Evolutionary conservation across 2,113 vertebrate genomes (phyloP).

Genomic region (Labeo catla): DNA sequence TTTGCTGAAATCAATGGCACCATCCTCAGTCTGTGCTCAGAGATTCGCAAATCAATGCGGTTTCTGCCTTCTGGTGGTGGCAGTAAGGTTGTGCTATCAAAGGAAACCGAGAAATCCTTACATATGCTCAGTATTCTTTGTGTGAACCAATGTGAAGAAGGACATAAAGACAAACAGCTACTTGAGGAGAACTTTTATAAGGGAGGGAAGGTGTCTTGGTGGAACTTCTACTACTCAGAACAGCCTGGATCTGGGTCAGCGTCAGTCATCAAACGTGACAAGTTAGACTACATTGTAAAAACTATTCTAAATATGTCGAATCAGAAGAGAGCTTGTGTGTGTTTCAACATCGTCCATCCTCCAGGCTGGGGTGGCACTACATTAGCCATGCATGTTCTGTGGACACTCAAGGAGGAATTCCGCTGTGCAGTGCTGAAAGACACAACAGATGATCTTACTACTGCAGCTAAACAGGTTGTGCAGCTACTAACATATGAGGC

Average conservation of each 20-base stretch:
- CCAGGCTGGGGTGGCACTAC: constrained; percentile 85
- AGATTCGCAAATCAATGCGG: constrained; percentile 70
- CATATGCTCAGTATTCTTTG: constrained; percentile 80
- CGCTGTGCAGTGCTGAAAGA: constrained; percentile 81
- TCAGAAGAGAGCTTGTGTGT: constrained; percentile 66
- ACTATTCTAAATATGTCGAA: constrained; percentile 58
- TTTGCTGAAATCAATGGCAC: constrained; percentile 81
- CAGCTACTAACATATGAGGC: constrained; percentile 72
- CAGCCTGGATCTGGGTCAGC: constrained; percentile 68
- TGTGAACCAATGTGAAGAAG: constrained; percentile 83
- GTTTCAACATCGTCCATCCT: constrained; percentile 79
- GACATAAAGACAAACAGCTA: constrained; percentile 71
- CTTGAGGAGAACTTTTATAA: constrained; percentile 81
- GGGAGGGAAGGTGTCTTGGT: constrained; percentile 82
- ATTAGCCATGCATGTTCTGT: constrained; percentile 82
- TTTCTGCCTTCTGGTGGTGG: constrained; percentile 75
- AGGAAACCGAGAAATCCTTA: constrained; percentile 75
- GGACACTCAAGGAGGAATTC: constrained; percentile 74
- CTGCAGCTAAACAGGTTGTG: constrained; percentile 75
- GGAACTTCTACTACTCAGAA: constrained; percentile 86
- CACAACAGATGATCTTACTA: constrained; percentile 64
- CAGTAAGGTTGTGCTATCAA: constrained; percentile 71
- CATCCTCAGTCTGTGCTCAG: constrained; percentile 78
- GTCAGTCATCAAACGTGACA: constrained; percentile 81
- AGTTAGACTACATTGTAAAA: constrained; percentile 71